These are phyloP conservation scores for Cancer borealis DNA, from an alignment of 2,888 invertebrate species.

Conservation along the genomic window DNA sequence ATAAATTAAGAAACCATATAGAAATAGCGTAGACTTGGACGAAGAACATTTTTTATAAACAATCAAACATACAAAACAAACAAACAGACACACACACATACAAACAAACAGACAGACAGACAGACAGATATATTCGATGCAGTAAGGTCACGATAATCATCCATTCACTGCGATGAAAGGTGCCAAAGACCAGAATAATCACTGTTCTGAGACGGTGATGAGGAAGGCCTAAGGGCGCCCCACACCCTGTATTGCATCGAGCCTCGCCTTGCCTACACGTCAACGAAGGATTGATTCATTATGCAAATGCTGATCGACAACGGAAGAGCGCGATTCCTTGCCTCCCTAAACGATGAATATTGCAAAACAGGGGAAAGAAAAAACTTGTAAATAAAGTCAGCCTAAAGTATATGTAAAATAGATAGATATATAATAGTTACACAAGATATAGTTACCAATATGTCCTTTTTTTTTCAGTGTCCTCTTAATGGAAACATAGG, in stretches of 20 bases:
- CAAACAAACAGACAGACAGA: not conserved
- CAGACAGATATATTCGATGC: not conserved
- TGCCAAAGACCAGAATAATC: slow-evolving; percentile 23
- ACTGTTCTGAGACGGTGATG: not conserved
- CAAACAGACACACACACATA: not conserved
- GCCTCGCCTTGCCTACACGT: not conserved
- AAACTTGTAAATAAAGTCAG: not conserved
- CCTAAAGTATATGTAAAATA: not conserved
- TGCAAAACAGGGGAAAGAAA: not conserved
- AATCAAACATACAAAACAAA: not conserved
- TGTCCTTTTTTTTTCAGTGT: not conserved
- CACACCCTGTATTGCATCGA: not conserved
- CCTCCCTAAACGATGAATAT: not conserved
- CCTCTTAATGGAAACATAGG: not conserved
- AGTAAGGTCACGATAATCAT: not conserved
- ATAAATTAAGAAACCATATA: no score
- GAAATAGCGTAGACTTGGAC: no score
- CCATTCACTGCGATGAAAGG: not conserved
- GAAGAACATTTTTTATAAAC: not conserved
- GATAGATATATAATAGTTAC: not conserved
- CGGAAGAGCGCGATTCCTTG: not conserved
- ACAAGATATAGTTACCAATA: no score
- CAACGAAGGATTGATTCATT: not conserved
- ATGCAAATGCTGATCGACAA: slow-evolving; percentile 9
- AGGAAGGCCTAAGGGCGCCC: not conserved